Evolutionary conservation across 2,888 invertebrate genomes (phyloP).

Genomic region (Leptinotarsa juncta): DNA sequence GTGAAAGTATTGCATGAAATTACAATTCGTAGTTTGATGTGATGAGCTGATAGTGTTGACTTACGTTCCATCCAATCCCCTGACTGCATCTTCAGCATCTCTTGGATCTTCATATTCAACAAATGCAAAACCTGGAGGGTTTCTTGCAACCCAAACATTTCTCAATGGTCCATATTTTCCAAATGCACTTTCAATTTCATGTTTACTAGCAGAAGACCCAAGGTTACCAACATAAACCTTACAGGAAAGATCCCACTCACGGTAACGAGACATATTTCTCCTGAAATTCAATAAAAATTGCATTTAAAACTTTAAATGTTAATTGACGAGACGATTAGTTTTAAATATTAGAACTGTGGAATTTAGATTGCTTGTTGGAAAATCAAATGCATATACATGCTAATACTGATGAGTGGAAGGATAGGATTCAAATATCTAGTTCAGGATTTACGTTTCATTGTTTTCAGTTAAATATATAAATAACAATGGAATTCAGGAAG

Average conservation of each 20-base stretch:
- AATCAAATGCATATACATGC: no score
- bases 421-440: no score
- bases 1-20: slow-evolving; percentile 4
- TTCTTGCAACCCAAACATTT: slow-evolving; percentile 98
- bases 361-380: no score
- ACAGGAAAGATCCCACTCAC: slow-evolving; percentile 88
- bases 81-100: slow-evolving; percentile 92
- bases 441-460: no score
- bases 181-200: slow-evolving; percentile 93
- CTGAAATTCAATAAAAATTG: slow-evolving; percentile 12
- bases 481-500: no score
- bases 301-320: not conserved
- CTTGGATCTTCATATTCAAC: slow-evolving; percentile 93
- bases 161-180: slow-evolving; percentile 91
- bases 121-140: slow-evolving; percentile 95
- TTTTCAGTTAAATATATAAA: no score
- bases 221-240: slow-evolving; percentile 97
- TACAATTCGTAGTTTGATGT: not conserved
- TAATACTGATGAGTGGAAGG: no score
- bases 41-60: slow-evolving; percentile 37
- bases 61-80: slow-evolving; percentile 65
- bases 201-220: slow-evolving; percentile 90
- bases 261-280: slow-evolving; percentile 75
- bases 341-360: no score
- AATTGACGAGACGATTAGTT: not conserved